Percentiles rank a stretch among this genome's conserved stretches.
These are phyloP conservation scores for Chouioia cunea DNA, from an alignment of 2,888 invertebrate genomes.

Conservation along the genomic window DNA sequence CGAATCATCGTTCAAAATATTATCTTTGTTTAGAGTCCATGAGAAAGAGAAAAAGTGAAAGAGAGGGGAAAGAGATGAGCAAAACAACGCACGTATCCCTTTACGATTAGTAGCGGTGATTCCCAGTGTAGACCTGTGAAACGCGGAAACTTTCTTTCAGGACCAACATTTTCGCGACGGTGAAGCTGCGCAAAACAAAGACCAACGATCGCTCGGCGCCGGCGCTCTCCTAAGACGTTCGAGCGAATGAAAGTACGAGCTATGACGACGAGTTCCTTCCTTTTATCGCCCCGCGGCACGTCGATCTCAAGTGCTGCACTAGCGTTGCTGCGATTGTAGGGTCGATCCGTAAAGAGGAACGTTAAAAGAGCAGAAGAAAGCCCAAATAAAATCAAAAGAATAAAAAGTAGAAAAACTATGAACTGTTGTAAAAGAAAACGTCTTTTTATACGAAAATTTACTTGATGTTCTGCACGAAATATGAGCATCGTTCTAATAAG, in stretches of 20 bases:
- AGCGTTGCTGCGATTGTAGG: slow-evolving; percentile 26
- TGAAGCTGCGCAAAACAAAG: slow-evolving; percentile 88
- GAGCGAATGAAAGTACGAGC: slow-evolving; percentile 1
- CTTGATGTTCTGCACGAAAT: slow-evolving; percentile 26
- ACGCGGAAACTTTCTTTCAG: slow-evolving; percentile 69
- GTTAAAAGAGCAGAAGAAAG: slow-evolving; percentile 6
- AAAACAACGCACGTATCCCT: slow-evolving; percentile 30
- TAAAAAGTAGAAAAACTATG: neutral
- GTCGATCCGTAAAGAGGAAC: slow-evolving; percentile 26
- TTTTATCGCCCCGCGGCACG: slow-evolving; percentile 39
- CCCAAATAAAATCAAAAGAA: slow-evolving; percentile 8
- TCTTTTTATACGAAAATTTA: slow-evolving; percentile 34
- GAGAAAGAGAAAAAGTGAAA: neutral
- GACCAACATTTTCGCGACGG: slow-evolving; percentile 89
- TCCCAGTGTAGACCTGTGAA: slow-evolving; percentile 27
- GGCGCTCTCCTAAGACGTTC: slow-evolving; percentile 68
- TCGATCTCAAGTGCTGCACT: slow-evolving; percentile 18
- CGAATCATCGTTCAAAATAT: slow-evolving; percentile 1
- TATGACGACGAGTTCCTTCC: slow-evolving; percentile 25
- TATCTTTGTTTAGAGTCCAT: slow-evolving; percentile 15
- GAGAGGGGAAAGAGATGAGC: neutral
- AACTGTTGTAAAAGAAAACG: neutral
- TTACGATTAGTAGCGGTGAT: slow-evolving; percentile 27
- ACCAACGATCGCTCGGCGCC: slow-evolving; percentile 89
- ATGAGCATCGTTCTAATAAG: neutral